These are phyloP conservation scores for Beris chalybata DNA, from an alignment of 2,888 invertebrate species.

Conservation along the genomic window DNA sequence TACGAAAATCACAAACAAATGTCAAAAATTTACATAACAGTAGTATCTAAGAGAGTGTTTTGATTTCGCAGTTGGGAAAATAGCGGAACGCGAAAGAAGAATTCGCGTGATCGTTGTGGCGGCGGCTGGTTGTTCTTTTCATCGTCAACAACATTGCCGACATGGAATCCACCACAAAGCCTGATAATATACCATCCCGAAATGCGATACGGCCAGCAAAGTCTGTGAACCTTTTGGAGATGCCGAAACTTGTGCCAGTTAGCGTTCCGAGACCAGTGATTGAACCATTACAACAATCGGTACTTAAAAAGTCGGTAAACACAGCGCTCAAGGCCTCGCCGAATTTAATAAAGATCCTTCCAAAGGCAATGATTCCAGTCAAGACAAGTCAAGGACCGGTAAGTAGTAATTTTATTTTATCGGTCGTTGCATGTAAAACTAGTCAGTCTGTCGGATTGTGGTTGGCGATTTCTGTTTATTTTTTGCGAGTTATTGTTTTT, in stretches of 20 bases:
- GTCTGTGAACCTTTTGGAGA: slow-evolving; percentile 17
- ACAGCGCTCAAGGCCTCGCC: slow-evolving; percentile 1
- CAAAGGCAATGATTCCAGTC: slow-evolving; percentile 30
- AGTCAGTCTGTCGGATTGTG: no score
- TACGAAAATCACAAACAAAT: no score
- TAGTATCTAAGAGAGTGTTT: no score
- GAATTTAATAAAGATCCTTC: slow-evolving; percentile 28
- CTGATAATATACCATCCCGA: neutral
- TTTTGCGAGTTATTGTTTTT: no score
- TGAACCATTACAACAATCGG: slow-evolving; percentile 21
- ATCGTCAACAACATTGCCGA: no score
- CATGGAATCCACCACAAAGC: slow-evolving; percentile 1
- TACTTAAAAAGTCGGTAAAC: slow-evolving; percentile 31
- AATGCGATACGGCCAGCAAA: neutral
- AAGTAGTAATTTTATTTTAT: slow-evolving; percentile 12
- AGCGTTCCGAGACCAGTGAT: slow-evolving; percentile 15
- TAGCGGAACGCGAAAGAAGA: no score
- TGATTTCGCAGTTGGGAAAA: no score
- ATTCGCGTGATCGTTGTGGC: no score
- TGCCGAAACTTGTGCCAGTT: slow-evolving; percentile 27
- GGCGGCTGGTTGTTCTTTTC: no score
- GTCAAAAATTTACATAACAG: no score
- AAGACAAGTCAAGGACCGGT: slow-evolving; percentile 36
- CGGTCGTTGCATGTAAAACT: no score
- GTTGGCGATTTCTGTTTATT: no score